Conservation (phyloP, 2,888 invertebrate species). For the Tolmerus cingulatus region DNA sequence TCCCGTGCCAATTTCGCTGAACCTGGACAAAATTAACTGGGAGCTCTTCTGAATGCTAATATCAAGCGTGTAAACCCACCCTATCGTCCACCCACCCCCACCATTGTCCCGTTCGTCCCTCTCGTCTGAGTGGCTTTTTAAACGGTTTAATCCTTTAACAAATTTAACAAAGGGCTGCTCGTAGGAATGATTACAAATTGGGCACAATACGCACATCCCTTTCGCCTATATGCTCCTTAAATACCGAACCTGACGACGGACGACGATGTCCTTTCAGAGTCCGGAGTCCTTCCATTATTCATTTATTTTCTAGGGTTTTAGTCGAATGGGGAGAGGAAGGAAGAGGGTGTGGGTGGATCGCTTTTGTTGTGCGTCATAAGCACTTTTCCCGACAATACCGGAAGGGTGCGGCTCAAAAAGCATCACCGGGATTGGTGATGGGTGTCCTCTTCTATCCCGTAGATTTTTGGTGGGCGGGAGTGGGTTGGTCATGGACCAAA, state of each 20-base stretch:
- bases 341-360: background rate
- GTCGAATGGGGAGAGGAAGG: background rate
- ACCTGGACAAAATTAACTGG: background rate
- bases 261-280: conserved; percentile 14
- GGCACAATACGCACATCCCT: conserved; percentile 8
- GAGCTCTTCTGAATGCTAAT: background rate
- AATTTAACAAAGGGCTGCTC: conserved; percentile 2
- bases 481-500: background rate
- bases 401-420: conserved; percentile 20
- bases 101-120: background rate
- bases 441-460: background rate
- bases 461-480: background rate
- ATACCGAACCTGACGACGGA: conserved; percentile 9
- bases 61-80: background rate
- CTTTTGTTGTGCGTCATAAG: conserved; percentile 30
- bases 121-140: conserved; percentile 1
- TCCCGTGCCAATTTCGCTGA: background rate
- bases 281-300: conserved; percentile 22
- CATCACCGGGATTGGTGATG: background rate
- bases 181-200: conserved; percentile 28
- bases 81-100: background rate
- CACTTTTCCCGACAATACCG: conserved; percentile 22
- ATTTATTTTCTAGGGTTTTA: background rate
- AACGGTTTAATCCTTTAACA: conserved; percentile 24
- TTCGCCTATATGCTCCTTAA: conserved; percentile 15